Conservation (phyloP, 2,113 vertebrate genomes). For the Scortum barcoo region DNA sequence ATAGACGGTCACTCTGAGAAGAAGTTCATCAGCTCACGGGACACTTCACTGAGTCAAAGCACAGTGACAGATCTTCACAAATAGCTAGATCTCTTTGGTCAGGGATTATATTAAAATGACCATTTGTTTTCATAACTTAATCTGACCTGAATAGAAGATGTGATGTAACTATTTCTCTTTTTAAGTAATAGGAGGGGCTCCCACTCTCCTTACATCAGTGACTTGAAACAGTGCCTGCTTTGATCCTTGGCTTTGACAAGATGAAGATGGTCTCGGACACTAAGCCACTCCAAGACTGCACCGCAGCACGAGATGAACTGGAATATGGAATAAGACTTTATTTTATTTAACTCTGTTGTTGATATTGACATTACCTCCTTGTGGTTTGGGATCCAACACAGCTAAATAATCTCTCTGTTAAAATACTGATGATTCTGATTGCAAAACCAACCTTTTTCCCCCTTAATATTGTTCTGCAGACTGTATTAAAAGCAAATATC, state of each 20-base stretch:
- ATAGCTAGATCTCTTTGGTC: not conserved
- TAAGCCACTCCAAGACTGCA: not conserved
- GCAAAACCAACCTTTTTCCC: not conserved
- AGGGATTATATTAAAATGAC: not conserved
- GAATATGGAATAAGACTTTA: not conserved
- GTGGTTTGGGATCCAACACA: not conserved
- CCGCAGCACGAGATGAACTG: not conserved
- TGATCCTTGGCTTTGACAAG: not conserved
- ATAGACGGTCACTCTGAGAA: too few relatives aligned
- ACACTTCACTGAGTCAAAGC: not conserved
- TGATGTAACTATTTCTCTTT: not conserved
- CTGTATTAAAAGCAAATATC: not conserved
- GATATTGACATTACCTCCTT: not conserved
- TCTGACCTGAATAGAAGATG: not conserved
- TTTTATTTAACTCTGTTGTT: not conserved
- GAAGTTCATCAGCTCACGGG: not conserved
- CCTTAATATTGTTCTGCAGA: not conserved
- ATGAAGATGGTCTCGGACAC: not conserved
- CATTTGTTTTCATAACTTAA: constrained; percentile 1
- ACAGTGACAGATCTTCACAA: not conserved
- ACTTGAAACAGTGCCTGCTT: not conserved
- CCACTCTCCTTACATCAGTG: too few relatives aligned
- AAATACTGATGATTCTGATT: not conserved
- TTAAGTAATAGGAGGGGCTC: not conserved
- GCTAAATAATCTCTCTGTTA: not conserved